Conservation (phyloP, 2,888 invertebrate species). For the Ceramica pisi region DNA sequence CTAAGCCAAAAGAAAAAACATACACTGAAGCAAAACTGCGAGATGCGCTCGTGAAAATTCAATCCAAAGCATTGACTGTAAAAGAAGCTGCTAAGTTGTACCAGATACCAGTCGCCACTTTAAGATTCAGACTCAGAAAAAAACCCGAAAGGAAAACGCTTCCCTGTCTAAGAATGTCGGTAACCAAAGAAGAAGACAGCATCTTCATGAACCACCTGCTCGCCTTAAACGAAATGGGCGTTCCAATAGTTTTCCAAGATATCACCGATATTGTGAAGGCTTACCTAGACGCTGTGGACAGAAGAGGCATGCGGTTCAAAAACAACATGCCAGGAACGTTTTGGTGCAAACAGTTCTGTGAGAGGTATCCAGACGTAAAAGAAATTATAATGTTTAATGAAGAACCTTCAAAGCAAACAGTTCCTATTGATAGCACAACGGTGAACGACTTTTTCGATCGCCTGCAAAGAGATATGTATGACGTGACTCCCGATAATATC, state of each 20-base stretch:
- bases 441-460: slow-evolving; percentile 34
- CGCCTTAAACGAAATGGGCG: slow-evolving; percentile 8
- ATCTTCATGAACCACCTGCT: slow-evolving; percentile 21
- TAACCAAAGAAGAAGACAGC: slow-evolving; percentile 8
- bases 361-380: slow-evolving; percentile 9
- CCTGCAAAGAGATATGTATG: slow-evolving; percentile 8
- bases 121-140: slow-evolving; percentile 9
- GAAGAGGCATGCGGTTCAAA: background rate
- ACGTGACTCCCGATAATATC: slow-evolving; percentile 25
- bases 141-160: background rate
- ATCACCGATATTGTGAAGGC: slow-evolving; percentile 11
- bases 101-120: background rate
- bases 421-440: slow-evolving; percentile 8
- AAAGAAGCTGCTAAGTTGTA: slow-evolving; percentile 12
- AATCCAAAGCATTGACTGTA: slow-evolving; percentile 5
- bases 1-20: background rate
- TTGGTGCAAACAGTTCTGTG: slow-evolving; percentile 23
- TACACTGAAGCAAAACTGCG: slow-evolving; percentile 16
- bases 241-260: slow-evolving; percentile 16
- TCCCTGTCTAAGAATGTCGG: background rate
- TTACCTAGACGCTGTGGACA: background rate
- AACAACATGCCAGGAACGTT: slow-evolving; percentile 1
- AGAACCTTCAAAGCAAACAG: background rate
- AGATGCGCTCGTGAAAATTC: slow-evolving; percentile 17
- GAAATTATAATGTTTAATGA: slow-evolving; percentile 4